A percentile compares a stretch with the other conserved stretches of the same genome.
Evolutionary conservation across 2,888 invertebrate genomes (phyloP).

Genomic region (Epinotia nisella): DNA sequence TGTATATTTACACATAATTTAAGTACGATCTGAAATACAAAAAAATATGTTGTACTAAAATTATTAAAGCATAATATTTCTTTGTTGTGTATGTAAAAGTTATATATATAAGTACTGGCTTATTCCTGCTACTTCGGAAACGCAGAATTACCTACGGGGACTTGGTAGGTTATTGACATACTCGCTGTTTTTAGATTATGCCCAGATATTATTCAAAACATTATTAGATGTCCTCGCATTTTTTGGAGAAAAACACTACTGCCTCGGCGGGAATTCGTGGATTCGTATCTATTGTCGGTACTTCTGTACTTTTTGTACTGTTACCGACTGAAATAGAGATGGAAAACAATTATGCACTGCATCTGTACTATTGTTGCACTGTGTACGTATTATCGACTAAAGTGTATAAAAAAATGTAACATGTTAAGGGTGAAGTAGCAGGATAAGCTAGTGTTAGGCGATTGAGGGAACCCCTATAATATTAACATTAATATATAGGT

Average conservation of each 20-base stretch:
- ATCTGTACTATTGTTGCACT: no score
- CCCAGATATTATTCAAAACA: no score
- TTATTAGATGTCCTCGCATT: no score
- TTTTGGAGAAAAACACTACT: no score
- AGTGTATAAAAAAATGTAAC: no score
- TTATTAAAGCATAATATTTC: not conserved
- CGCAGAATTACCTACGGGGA: not conserved
- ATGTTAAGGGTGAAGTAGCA: not conserved
- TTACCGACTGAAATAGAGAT: no score
- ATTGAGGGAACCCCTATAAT: slow-evolving; percentile 16
- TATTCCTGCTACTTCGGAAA: slow-evolving; percentile 12
- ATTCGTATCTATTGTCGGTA: no score
- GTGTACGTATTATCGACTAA: not conserved
- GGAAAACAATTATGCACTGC: no score
- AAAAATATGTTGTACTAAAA: not conserved
- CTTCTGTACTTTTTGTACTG: no score
- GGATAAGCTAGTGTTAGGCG: not conserved
- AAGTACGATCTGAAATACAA: slow-evolving; percentile 6
- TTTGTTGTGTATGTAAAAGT: slow-evolving; percentile 3
- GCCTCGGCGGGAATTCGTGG: no score
- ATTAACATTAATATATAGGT: not conserved
- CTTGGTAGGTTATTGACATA: no score
- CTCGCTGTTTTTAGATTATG: no score
- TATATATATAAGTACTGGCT: not conserved
- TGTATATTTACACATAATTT: not conserved